Evolutionary conservation across 2,113 vertebrate species (phyloP).

Genomic region (Syngnathus scovelli): DNA sequence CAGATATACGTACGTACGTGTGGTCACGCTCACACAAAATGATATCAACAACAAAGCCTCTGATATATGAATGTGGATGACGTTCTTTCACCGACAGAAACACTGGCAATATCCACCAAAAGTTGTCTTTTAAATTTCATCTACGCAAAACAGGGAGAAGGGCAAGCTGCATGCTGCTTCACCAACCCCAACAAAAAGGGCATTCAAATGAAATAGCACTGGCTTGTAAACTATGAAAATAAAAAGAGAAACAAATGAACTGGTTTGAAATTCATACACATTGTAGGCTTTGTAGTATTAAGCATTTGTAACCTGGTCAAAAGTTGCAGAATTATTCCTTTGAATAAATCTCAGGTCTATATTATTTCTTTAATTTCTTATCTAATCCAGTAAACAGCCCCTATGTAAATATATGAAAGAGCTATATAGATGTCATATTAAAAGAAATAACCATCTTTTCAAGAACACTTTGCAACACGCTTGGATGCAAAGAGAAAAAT

Average conservation of each 20-base stretch:
- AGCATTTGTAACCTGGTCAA: too few species aligned
- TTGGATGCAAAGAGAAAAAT: conserved; percentile 4
- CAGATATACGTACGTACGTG: background rate
- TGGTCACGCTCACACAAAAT: background rate
- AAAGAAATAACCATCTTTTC: background rate
- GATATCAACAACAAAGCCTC: background rate
- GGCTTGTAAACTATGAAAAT: too few species aligned
- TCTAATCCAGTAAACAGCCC: background rate
- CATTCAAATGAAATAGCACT: too few species aligned
- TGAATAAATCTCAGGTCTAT: too few species aligned
- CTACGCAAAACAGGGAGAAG: background rate
- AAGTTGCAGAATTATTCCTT: too few species aligned
- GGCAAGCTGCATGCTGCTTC: background rate
- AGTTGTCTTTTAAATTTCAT: background rate
- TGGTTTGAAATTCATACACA: too few species aligned
- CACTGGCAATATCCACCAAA: background rate
- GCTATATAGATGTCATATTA: background rate
- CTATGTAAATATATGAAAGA: background rate
- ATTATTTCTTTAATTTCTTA: too few species aligned
- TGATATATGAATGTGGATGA: background rate
- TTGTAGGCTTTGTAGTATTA: too few species aligned
- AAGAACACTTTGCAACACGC: background rate
- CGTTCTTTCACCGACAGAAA: background rate
- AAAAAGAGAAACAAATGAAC: too few species aligned
- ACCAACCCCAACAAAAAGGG: background rate